These are phyloP conservation scores for Dasypogon diadema DNA, from an alignment of 2,888 invertebrate species.

Conservation along the genomic window DNA sequence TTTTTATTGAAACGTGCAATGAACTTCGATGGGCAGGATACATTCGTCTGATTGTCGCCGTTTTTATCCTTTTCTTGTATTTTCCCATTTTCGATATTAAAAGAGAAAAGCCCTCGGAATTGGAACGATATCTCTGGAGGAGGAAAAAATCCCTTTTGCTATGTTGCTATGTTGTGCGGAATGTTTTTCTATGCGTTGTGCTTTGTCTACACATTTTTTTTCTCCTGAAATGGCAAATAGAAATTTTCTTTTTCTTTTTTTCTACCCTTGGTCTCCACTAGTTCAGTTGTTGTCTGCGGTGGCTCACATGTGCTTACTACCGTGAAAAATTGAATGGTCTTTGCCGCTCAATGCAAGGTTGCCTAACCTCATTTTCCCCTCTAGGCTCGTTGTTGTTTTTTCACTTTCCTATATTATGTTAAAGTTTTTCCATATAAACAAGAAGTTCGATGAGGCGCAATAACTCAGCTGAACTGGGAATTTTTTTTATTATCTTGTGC, in stretches of 20 bases:
- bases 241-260: slow-evolving; percentile 1
- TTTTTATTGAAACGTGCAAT: slow-evolving; percentile 41
- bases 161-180: slow-evolving; percentile 2
- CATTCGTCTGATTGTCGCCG: slow-evolving; percentile 41
- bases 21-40: slow-evolving; percentile 28
- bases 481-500: neutral
- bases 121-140: neutral
- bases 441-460: slow-evolving; percentile 24
- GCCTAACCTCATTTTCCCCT: neutral
- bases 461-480: neutral
- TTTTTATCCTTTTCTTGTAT: slow-evolving; percentile 2
- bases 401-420: neutral
- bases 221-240: neutral
- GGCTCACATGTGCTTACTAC: slow-evolving; percentile 29
- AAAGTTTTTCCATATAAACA: slow-evolving; percentile 33
- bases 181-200: slow-evolving; percentile 1
- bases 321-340: slow-evolving; percentile 29
- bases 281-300: neutral
- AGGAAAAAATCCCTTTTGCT: neutral
- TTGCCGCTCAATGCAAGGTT: neutral
- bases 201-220: slow-evolving; percentile 24
- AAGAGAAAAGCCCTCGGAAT: neutral
- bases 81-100: slow-evolving; percentile 20
- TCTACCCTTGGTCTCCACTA: neutral
- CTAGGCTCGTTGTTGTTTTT: slow-evolving; percentile 5